Base-by-base conservation (phyloP, 2,888 invertebrate species). In the Macaria notata region DNA sequence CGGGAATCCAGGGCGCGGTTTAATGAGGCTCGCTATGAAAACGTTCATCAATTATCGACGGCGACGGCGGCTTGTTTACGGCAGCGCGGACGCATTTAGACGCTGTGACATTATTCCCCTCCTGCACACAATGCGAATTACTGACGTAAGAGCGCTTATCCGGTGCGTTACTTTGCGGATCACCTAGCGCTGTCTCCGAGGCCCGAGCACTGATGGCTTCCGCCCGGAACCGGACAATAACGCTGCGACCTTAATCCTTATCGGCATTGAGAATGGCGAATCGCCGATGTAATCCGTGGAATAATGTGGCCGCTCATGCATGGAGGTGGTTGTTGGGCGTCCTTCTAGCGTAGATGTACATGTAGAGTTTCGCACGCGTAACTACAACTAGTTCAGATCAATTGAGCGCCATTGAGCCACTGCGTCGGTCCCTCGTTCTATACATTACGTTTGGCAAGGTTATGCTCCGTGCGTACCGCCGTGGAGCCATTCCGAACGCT, bases 11-110 rank as follows among this genome's bases (percentile, higher is more conserved):
- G 88, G 84, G 85, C 89, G 82, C 80, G 80, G 81, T 85, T 83
- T 90, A 90, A 91, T 88, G 89, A 91, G 85, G 83, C 76, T 72
- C 79, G 79, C 78, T 78, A 87, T 84, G 87, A 84, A 86, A 89
- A 85, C 83, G 87, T 83, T 84, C 84, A 83, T 89, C 89, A 89
- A 90, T 91, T 90, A 90, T 88, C 89, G 88, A 83, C 83, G 78
- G 84, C 77, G 83, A 83, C 82, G 81, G 82, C 71, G 78, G 76
- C 82, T 83, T 88, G 88, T 89, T 90, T 90, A 88, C 88, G 78
- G 84, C 81, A 81, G 70, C 81, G 77, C 75, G 85, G 83, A 86
- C 88, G 86, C 87, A 87, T 89, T 86, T 89, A 89, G 90, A 82
- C 80, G 71, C 78, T 69, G 83, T 83, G 85, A 87, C 84, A 84